Percentiles rank a stretch among this genome's conserved stretches.
phyloP scores from a whole-genome alignment of 2,888 invertebrate genomes.

The Diarsia mendica region DNA sequence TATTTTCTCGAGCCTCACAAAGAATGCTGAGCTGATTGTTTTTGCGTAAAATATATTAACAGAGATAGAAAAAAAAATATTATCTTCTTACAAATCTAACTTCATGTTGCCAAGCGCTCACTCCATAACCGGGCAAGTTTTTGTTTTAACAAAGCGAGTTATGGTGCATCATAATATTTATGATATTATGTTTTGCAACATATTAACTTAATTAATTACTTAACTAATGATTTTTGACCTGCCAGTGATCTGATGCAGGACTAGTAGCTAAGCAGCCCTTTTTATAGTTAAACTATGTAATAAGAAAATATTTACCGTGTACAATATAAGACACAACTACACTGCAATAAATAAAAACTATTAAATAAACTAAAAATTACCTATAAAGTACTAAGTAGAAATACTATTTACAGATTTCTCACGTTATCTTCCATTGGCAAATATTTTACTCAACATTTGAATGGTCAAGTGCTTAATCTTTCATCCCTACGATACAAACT shows the following conservation, averaged over 20 bases:
- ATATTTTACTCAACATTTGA: neutral
- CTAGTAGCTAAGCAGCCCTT: neutral
- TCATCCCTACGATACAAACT: neutral
- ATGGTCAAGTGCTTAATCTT: neutral
- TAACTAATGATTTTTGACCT: neutral
- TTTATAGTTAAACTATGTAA: no score
- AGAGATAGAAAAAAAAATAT: neutral
- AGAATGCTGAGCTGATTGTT: conserved; percentile 18
- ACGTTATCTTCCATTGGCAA: neutral
- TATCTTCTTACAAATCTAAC: neutral
- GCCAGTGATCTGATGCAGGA: neutral
- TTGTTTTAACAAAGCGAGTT: neutral
- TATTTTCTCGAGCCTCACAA: conserved; percentile 6
- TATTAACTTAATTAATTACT: neutral
- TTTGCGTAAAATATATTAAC: neutral
- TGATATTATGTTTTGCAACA: neutral
- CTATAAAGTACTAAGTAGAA: no score
- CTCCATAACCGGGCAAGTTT: neutral
- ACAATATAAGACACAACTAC: no score
- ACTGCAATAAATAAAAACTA: no score
- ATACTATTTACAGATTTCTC: no score
- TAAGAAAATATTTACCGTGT: no score
- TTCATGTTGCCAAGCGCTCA: neutral
- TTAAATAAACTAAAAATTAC: no score
- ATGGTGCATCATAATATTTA: neutral